Conservation (phyloP, 2,888 invertebrate genomes). For the Diaprepes abbreviatus region DNA sequence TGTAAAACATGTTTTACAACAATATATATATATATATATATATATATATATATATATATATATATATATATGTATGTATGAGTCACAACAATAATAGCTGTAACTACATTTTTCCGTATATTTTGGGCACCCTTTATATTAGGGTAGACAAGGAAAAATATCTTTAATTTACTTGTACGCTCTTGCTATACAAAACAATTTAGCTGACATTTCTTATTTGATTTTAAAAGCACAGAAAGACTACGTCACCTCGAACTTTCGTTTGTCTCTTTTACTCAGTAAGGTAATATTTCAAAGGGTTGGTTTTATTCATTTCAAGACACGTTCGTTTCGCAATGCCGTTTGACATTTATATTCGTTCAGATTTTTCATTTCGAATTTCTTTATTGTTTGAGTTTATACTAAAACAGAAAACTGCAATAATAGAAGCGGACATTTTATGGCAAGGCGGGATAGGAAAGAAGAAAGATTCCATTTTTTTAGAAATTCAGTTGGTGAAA, state of each 20-base stretch:
- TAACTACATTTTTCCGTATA: too few relatives aligned
- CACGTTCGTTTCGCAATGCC: slow-evolving; percentile 2
- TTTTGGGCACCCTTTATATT: too few relatives aligned
- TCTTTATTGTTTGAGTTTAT: slow-evolving; percentile 1
- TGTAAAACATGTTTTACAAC: too few relatives aligned
- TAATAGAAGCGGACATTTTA: slow-evolving; percentile 2
- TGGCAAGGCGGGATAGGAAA: background rate
- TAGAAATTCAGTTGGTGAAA: background rate
- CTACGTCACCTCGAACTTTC: slow-evolving; percentile 8
- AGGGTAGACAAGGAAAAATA: background rate
- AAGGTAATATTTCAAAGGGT: slow-evolving; percentile 10
- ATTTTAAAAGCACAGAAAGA: slow-evolving; percentile 4
- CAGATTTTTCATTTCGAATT: slow-evolving; percentile 1
- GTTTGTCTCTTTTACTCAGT: slow-evolving; percentile 1
- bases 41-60: too few relatives aligned
- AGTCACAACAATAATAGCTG: too few relatives aligned
- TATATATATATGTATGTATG: too few relatives aligned
- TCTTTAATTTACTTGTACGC: background rate
- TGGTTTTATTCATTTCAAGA: slow-evolving; percentile 9
- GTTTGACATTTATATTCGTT: slow-evolving; percentile 9
- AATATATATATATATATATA: too few relatives aligned
- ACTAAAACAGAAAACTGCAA: slow-evolving; percentile 8
- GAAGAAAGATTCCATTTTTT: background rate
- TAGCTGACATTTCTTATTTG: slow-evolving; percentile 8
- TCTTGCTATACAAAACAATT: slow-evolving; percentile 2